Percentiles rank a stretch among this genome's conserved stretches.
These are phyloP conservation scores for Eucidaris tribuloides DNA, from an alignment of 35 echinoderm and acorn worm genomes.

Conservation along the genomic window DNA sequence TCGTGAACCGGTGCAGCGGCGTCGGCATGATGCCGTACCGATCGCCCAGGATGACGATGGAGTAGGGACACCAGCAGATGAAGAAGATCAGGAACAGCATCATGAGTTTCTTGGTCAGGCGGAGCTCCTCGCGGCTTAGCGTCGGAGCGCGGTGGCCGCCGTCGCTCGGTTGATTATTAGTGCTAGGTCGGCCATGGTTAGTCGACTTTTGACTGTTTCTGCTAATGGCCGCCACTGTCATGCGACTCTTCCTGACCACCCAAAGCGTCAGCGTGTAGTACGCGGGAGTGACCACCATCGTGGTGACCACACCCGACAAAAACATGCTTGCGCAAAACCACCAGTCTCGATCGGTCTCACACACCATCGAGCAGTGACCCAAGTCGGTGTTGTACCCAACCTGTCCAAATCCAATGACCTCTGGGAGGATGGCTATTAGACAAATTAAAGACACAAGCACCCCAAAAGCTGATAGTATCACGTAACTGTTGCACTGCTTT, in stretches of 20 bases:
- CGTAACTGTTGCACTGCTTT: constrained; percentile 37
- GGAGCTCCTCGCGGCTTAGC: constrained; percentile 63
- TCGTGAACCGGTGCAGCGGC: constrained; percentile 49
- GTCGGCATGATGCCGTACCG: constrained; percentile 23
- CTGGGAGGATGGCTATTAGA: constrained; percentile 43
- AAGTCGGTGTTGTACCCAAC: constrained; percentile 67
- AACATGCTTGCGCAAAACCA: constrained; percentile 60
- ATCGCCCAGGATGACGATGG: constrained; percentile 63
- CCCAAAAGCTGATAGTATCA: not conserved
- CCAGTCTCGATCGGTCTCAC: constrained; percentile 43
- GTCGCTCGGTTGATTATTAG: not conserved
- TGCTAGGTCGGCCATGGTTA: not conserved
- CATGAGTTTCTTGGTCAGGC: constrained; percentile 71
- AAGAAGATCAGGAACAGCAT: constrained; percentile 74
- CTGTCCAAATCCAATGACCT: constrained; percentile 27
- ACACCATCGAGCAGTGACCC: constrained; percentile 68
- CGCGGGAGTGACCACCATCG: constrained; percentile 33
- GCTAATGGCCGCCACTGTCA: constrained; percentile 23
- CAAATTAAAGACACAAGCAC: not conserved
- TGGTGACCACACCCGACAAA: constrained; percentile 49
- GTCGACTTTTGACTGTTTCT: not conserved
- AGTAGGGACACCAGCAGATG: constrained; percentile 84
- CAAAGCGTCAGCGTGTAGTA: constrained; percentile 75
- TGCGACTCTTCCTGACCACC: constrained; percentile 48
- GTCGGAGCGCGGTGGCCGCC: not conserved